A percentile compares a stretch with the other conserved stretches of the same genome.
phyloP scores from a whole-genome alignment of 1,140 invertebrate species.

The Zaprionus lachaisei region DNA sequence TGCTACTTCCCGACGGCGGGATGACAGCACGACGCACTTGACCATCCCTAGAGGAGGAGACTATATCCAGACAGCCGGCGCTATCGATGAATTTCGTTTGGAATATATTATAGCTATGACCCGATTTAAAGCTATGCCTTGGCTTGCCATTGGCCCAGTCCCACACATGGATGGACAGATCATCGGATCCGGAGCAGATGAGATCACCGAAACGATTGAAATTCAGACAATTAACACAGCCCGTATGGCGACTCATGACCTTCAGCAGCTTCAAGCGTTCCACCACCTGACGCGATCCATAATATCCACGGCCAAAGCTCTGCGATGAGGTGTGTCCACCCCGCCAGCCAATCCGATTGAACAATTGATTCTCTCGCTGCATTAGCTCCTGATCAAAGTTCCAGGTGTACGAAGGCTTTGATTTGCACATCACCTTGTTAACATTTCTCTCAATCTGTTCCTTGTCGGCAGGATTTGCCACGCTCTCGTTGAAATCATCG shows the following conservation, averaged over 20 bases:
- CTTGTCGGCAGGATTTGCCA: constrained; percentile 29
- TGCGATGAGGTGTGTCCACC: constrained; percentile 52
- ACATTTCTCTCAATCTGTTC: constrained; percentile 39
- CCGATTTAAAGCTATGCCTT: constrained; percentile 89
- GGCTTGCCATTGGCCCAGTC: constrained; percentile 92
- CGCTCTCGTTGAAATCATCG: constrained; percentile 12
- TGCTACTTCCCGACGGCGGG: constrained; percentile 65
- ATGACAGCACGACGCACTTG: constrained; percentile 87
- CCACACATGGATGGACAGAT: constrained; percentile 94
- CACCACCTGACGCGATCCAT: constrained; percentile 92
- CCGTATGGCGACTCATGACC: constrained; percentile 91
- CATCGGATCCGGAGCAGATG: constrained; percentile 93
- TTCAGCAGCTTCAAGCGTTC: constrained; percentile 92
- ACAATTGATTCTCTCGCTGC: constrained; percentile 68
- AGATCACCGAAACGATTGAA: constrained; percentile 90
- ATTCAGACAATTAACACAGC: constrained; percentile 96
- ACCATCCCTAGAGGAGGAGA: constrained; percentile 95
- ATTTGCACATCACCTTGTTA: constrained; percentile 54
- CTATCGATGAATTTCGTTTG: constrained; percentile 90
- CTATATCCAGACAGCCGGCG: constrained; percentile 90
- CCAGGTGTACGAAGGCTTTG: constrained; percentile 66
- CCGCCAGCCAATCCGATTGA: constrained; percentile 62
- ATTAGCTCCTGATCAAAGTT: constrained; percentile 59
- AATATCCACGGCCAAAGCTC: constrained; percentile 87
- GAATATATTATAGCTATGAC: constrained; percentile 95